A percentile compares a stretch with the other conserved stretches of the same genome.
phyloP scores from a whole-genome alignment of 2,113 vertebrate species.

The Tichodroma muraria region DNA sequence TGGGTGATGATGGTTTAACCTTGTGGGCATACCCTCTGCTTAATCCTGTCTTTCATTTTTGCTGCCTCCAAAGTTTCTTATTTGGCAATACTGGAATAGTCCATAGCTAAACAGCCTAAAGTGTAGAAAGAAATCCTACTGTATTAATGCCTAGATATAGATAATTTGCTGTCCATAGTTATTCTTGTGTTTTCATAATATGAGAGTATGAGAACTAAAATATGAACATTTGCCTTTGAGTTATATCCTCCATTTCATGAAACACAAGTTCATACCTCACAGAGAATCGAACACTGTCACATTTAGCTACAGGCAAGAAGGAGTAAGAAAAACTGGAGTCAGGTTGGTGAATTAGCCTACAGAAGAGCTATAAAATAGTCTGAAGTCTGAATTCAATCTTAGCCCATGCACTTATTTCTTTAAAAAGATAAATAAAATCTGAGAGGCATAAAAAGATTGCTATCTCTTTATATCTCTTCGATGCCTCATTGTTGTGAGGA shows the following conservation, averaged over 20 bases:
- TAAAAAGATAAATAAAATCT: background rate
- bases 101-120: background rate
- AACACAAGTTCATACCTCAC: conserved; percentile 26
- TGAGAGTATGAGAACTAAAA: background rate
- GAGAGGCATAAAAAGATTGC: background rate
- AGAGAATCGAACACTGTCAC: conserved; percentile 12
- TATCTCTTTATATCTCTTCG: background rate
- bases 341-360: conserved; percentile 1
- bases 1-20: background rate
- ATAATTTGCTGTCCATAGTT: conserved; percentile 9
- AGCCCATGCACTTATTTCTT: background rate
- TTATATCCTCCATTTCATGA: conserved; percentile 51
- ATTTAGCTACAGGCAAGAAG: conserved; percentile 38
- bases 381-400: conserved; percentile 9
- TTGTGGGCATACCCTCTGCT: background rate
- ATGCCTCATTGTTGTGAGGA: background rate
- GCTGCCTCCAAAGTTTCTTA: background rate
- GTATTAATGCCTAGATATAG: background rate
- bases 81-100: background rate
- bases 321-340: conserved; percentile 7
- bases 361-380: background rate
- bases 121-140: background rate
- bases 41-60: conserved; percentile 24
- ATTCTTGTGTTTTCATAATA: conserved; percentile 20
- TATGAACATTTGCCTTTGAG: conserved; percentile 29